phyloP scores from a whole-genome alignment of 2,888 invertebrate genomes.

The Aproaerema taeniolella region DNA sequence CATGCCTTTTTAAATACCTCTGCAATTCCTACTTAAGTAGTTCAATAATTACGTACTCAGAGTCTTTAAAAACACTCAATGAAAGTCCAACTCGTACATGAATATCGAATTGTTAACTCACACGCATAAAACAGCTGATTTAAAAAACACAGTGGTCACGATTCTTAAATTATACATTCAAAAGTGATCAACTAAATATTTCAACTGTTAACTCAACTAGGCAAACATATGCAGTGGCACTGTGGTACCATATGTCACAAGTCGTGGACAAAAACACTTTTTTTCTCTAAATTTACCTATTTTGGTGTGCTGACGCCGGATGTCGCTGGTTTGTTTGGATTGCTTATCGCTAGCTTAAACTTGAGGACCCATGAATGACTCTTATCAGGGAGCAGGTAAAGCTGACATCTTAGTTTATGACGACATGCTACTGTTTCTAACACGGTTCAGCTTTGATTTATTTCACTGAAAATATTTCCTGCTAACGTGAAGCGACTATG shows the following conservation, averaged over 20 bases:
- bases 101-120: no score
- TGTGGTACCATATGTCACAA: slow-evolving; percentile 40
- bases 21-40: no score
- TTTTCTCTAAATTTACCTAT: slow-evolving; percentile 28
- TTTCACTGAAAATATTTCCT: slow-evolving; percentile 10
- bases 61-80: no score
- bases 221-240: slow-evolving; percentile 31
- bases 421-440: slow-evolving; percentile 49
- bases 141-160: no score
- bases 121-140: no score
- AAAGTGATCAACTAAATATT: slow-evolving; percentile 1
- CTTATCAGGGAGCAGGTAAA: slow-evolving; percentile 53
- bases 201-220: slow-evolving; percentile 10
- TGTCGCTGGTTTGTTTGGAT: slow-evolving; percentile 51
- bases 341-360: slow-evolving; percentile 47
- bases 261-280: slow-evolving; percentile 35
- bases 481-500: neutral
- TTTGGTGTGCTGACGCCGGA: slow-evolving; percentile 51
- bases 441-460: slow-evolving; percentile 25
- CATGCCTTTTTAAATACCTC: no score
- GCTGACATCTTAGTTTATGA: slow-evolving; percentile 50
- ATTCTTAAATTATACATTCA: no score
- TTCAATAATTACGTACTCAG: no score
- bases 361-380: slow-evolving; percentile 47
- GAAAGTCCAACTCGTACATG: no score